Evolutionary conservation across 2,888 invertebrate species (phyloP).

Genomic region (Agrotis ipsilon): DNA sequence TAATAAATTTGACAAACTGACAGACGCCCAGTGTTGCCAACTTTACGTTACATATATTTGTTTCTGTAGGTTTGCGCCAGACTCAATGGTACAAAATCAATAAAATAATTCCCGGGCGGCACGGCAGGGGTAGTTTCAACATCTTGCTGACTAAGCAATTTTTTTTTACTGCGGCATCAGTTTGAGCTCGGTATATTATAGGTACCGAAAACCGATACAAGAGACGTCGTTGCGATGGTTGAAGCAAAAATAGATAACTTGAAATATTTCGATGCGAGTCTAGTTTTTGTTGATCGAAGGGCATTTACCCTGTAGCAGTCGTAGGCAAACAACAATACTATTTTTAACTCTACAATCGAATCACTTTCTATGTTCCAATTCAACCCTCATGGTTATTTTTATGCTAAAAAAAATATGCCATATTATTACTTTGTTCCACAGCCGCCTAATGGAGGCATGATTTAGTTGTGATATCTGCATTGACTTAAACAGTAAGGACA

Average conservation of each 20-base stretch:
- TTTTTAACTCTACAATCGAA: not conserved
- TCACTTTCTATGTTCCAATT: not conserved
- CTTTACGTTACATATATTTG: not conserved
- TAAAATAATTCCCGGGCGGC: slow-evolving; percentile 7
- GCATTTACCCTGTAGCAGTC: not conserved
- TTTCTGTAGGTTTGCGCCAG: slow-evolving; percentile 32
- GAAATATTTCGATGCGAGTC: not conserved
- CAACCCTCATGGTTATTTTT: not conserved
- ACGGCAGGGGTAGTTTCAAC: not conserved
- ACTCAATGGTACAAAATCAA: slow-evolving; percentile 27
- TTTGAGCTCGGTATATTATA: not conserved
- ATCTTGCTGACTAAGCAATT: slow-evolving; percentile 23
- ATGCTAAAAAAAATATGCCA: not conserved
- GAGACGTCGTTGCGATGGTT: not conserved
- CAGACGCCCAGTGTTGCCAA: slow-evolving; percentile 48
- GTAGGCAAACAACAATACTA: too few species aligned
- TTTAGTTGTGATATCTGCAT: too few species aligned
- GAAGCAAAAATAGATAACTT: not conserved
- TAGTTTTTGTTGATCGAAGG: not conserved
- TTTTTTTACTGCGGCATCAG: not conserved
- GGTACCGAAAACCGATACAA: not conserved
- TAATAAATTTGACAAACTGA: slow-evolving; percentile 66
- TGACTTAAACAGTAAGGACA: too few species aligned
- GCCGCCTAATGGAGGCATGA: too few species aligned
- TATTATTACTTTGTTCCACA: not conserved